Evolutionary conservation across 2,797 vertebrate genomes (phyloP).

Genomic region (Malurus splendens): DNA sequence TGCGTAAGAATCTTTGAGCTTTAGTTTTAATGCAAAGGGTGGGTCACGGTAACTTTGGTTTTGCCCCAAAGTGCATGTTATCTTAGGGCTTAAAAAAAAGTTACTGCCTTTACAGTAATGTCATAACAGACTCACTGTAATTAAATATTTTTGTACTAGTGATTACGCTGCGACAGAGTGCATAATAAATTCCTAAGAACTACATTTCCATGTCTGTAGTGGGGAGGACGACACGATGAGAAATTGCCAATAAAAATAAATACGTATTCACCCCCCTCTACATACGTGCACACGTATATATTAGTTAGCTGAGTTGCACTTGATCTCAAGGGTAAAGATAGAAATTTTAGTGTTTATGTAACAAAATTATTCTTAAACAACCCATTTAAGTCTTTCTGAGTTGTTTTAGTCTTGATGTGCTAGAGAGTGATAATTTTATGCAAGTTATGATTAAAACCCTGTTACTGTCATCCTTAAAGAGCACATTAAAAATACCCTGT

Average conservation of each 20-base stretch:
- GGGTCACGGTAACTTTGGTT: constrained; percentile 50
- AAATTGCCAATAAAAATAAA: constrained; percentile 54
- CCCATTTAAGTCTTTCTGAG: constrained; percentile 85
- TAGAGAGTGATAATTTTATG: constrained; percentile 91
- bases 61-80: constrained; percentile 57
- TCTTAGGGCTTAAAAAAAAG: constrained; percentile 58
- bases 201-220: constrained; percentile 60
- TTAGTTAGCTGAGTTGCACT: constrained; percentile 61
- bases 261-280: neutral
- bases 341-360: constrained; percentile 85
- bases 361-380: constrained; percentile 89
- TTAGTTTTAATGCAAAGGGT: constrained; percentile 25
- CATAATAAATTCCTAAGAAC: constrained; percentile 70
- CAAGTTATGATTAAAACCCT: constrained; percentile 93
- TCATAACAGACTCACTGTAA: constrained; percentile 78
- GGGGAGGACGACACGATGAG: neutral
- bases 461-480: constrained; percentile 91
- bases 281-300: neutral
- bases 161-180: constrained; percentile 67
- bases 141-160: constrained; percentile 80
- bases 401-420: constrained; percentile 88
- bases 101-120: constrained; percentile 65
- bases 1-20: neutral
- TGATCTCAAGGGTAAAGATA: constrained; percentile 75
- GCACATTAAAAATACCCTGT: constrained; percentile 92